Evolutionary conservation across 2,888 invertebrate species (phyloP).

Genomic region (Odontocolon sp.): DNA sequence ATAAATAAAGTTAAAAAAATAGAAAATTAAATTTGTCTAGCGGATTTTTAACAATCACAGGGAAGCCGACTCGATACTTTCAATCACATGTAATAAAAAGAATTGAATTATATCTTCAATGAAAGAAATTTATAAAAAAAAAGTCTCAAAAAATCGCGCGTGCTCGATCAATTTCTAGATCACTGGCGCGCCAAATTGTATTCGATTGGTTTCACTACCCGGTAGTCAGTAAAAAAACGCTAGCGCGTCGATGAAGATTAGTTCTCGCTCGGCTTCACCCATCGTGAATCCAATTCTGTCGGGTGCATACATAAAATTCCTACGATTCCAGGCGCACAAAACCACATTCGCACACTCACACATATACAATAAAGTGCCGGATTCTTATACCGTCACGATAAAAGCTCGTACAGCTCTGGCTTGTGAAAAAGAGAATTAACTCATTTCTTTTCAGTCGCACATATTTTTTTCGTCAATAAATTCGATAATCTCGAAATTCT

Average conservation of each 20-base stretch:
- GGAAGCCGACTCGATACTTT: too few species aligned
- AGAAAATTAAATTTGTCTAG: too few species aligned
- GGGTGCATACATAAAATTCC: conserved; percentile 23
- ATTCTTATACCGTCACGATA: not conserved
- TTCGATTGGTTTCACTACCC: not conserved
- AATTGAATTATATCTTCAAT: too few species aligned
- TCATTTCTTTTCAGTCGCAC: not conserved
- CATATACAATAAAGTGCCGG: not conserved
- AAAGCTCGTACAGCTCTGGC: too few species aligned
- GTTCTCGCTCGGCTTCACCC: conserved; percentile 5
- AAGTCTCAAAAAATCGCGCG: not conserved
- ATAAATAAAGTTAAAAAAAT: too few species aligned
- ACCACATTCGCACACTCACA: conserved; percentile 1
- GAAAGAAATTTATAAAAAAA: too few species aligned
- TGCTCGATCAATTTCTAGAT: not conserved
- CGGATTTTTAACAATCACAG: too few species aligned
- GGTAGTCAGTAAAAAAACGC: not conserved
- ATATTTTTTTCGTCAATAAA: not conserved
- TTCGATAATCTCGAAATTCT: not conserved
- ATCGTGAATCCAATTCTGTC: conserved; percentile 31
- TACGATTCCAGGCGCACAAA: not conserved
- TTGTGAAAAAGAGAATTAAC: not conserved
- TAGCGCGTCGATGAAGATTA: not conserved
- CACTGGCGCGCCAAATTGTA: not conserved
- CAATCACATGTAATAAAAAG: too few species aligned